Conservation (phyloP, 2,113 vertebrate species). For the Fregetta grallaria region DNA sequence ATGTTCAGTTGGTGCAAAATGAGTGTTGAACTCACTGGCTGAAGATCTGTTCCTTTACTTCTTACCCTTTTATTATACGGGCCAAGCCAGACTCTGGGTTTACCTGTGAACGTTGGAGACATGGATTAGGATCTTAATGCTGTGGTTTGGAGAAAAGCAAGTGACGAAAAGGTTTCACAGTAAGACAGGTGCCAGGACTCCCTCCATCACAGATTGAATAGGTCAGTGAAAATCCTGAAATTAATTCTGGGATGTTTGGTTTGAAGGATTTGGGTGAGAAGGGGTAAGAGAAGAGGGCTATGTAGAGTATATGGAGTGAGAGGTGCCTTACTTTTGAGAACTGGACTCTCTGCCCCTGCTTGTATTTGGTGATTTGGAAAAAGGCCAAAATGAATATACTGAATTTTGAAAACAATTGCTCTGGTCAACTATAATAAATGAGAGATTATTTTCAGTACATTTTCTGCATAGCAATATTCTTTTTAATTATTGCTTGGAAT, state of each 20-base stretch:
- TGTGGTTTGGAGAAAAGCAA: not conserved
- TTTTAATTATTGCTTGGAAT: constrained; percentile 19
- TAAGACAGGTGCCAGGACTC: not conserved
- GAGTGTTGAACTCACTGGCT: not conserved
- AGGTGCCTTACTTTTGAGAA: not conserved
- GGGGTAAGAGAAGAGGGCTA: not conserved
- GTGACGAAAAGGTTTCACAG: not conserved
- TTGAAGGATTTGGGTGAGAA: not conserved
- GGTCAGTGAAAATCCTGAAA: not conserved
- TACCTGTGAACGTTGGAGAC: not conserved
- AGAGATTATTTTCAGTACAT: constrained; percentile 11
- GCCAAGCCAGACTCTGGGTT: not conserved
- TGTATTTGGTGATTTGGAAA: constrained; percentile 1
- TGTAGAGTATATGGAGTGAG: not conserved
- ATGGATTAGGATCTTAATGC: not conserved
- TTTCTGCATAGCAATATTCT: not conserved
- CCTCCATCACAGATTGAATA: not conserved
- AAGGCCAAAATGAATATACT: not conserved
- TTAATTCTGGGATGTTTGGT: not conserved
- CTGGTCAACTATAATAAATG: not conserved
- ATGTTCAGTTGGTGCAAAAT: not conserved
- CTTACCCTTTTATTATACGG: not conserved
- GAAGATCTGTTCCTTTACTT: not conserved
- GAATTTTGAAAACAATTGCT: not conserved
- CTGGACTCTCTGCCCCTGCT: not conserved